Percentiles rank a stretch among this genome's conserved stretches.
phyloP scores from a whole-genome alignment of 2,888 invertebrate species.

The Melinaea marsaeus region DNA sequence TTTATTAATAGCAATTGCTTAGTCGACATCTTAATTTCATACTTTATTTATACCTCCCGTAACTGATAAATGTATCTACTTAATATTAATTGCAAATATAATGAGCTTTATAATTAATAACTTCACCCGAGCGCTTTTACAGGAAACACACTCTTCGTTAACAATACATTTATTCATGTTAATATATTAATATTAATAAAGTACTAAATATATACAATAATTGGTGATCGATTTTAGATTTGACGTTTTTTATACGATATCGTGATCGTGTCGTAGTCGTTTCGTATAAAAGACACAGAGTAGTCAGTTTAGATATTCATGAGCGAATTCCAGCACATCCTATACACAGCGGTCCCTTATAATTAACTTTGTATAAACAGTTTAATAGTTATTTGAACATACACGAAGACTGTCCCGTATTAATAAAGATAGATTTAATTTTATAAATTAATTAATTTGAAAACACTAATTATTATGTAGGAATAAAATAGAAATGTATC shows the following conservation, averaged over 20 bases:
- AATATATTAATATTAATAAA: too few species aligned
- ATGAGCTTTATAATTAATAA: neutral
- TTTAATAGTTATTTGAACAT: slow-evolving; percentile 27
- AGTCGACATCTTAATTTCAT: slow-evolving; percentile 44
- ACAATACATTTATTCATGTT: too few species aligned
- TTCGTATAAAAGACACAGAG: slow-evolving; percentile 10
- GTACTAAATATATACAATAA: too few species aligned
- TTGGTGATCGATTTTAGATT: too few species aligned
- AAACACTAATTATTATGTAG: too few species aligned
- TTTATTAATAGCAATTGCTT: slow-evolving; percentile 7
- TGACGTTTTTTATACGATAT: neutral
- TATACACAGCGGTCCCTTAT: slow-evolving; percentile 18
- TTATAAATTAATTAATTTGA: slow-evolving; percentile 20
- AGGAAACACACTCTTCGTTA: too few species aligned
- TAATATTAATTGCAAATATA: slow-evolving; percentile 11
- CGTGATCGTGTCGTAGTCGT: slow-evolving; percentile 19
- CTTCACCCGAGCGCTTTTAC: too few species aligned
- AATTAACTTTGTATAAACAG: slow-evolving; percentile 30
- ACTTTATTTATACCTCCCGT: slow-evolving; percentile 39
- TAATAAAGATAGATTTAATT: slow-evolving; percentile 25
- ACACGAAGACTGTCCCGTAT: slow-evolving; percentile 20
- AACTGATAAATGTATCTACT: slow-evolving; percentile 32
- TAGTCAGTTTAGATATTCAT: slow-evolving; percentile 24
- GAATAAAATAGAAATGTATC: too few species aligned
- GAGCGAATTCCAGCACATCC: slow-evolving; percentile 21